Conservation (phyloP, 2,113 vertebrate species). For the Prunella fulvescens region DNA sequence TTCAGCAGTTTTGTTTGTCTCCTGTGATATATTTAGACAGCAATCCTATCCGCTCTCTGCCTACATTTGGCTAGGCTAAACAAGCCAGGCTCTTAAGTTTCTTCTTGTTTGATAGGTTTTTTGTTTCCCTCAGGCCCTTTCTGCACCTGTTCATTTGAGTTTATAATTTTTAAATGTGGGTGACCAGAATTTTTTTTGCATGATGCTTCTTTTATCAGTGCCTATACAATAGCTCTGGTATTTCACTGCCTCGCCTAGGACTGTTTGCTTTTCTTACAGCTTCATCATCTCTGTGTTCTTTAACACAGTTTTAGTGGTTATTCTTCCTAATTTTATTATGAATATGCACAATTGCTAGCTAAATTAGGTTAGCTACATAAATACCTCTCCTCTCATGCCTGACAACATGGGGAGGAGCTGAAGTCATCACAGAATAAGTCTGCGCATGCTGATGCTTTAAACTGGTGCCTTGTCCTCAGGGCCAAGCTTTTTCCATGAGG, state of each 20-base stretch:
- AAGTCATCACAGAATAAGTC: background rate
- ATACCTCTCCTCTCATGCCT: background rate
- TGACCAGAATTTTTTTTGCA: background rate
- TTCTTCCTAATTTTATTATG: background rate
- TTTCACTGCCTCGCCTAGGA: background rate
- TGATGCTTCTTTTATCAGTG: background rate
- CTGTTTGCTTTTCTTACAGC: background rate
- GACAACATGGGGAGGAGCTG: background rate
- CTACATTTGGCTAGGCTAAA: constrained; percentile 42
- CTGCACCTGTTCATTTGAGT: constrained; percentile 47
- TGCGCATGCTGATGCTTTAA: background rate
- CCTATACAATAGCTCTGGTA: background rate
- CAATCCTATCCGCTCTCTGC: constrained; percentile 31
- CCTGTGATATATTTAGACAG: constrained; percentile 60
- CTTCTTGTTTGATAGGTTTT: constrained; percentile 55
- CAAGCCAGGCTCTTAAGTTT: constrained; percentile 43
- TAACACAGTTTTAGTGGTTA: background rate
- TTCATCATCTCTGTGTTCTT: background rate
- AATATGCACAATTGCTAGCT: background rate
- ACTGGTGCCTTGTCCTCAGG: background rate
- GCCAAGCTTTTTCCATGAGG: background rate
- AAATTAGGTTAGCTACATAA: background rate
- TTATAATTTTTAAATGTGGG: background rate
- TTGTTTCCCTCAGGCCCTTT: constrained; percentile 25
- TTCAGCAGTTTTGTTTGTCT: constrained; percentile 60